Evolutionary conservation across 2,888 invertebrate species (phyloP).

Genomic region (Lasioglossum oenotherae): DNA sequence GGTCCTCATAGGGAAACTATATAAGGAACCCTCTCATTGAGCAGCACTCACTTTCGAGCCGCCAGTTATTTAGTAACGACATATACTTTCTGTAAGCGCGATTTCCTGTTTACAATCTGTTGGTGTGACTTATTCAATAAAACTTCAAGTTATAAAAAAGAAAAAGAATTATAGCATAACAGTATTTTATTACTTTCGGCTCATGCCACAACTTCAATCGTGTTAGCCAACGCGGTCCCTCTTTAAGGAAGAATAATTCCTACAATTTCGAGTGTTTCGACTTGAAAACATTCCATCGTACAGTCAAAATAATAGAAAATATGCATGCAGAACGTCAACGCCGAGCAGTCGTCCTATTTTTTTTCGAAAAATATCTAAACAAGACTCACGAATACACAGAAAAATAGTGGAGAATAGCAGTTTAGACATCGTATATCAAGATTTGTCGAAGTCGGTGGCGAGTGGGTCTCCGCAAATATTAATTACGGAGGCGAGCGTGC

Average conservation of each 20-base stretch:
- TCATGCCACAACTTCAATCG: background rate
- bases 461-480: background rate
- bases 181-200: background rate
- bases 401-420: background rate
- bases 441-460: background rate
- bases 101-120: too few species aligned
- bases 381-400: too few species aligned
- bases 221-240: too few species aligned
- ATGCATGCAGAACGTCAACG: background rate
- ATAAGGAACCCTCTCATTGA: too few species aligned
- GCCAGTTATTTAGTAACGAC: too few species aligned
- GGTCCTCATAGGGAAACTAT: too few species aligned
- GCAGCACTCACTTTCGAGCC: too few species aligned
- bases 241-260: background rate
- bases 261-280: background rate
- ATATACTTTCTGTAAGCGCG: too few species aligned
- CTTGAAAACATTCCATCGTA: background rate
- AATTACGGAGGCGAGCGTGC: background rate
- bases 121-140: too few species aligned
- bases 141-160: too few species aligned
- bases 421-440: background rate
- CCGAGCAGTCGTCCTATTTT: background rate
- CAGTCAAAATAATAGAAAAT: background rate
- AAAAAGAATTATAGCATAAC: too few species aligned
- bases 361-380: background rate